These are phyloP conservation scores for Grapholita molesta DNA, from an alignment of 1,140 invertebrate species.

Conservation along the genomic window DNA sequence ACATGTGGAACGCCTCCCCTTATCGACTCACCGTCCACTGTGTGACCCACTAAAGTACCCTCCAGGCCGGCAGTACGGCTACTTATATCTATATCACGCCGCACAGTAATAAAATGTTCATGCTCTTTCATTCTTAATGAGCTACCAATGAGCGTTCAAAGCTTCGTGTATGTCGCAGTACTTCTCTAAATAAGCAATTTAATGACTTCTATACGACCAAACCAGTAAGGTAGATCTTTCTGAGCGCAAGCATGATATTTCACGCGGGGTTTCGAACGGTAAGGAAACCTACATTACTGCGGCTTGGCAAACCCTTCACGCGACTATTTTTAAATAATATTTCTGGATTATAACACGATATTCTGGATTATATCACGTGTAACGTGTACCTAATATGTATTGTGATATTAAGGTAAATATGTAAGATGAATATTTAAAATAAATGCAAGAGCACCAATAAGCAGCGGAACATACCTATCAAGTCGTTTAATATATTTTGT, in stretches of 20 bases:
- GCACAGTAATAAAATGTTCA: not conserved
- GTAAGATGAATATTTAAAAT: no score
- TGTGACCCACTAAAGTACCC: slow-evolving; percentile 58
- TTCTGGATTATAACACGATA: no score
- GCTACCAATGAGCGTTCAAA: not conserved
- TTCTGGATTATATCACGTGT: no score
- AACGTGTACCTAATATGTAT: not conserved
- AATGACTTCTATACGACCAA: not conserved
- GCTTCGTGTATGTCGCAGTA: not conserved
- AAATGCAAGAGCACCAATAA: no score
- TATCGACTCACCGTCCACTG: slow-evolving; percentile 49
- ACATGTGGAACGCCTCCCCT: slow-evolving; percentile 48
- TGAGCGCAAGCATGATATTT: not conserved
- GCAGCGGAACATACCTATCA: no score
- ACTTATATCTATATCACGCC: not conserved
- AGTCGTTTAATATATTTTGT: no score
- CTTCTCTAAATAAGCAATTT: not conserved
- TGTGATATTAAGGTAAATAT: no score
- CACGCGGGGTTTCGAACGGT: not conserved
- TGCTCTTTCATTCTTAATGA: not conserved
- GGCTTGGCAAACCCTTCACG: not conserved
- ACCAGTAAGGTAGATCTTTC: not conserved
- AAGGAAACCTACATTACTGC: not conserved
- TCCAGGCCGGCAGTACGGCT: not conserved
- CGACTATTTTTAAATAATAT: not conserved